Evolutionary conservation across 2,888 invertebrate species (phyloP), one percentile per base, ranked within the genome.

Genomic region (Andrena bucephala): DNA sequence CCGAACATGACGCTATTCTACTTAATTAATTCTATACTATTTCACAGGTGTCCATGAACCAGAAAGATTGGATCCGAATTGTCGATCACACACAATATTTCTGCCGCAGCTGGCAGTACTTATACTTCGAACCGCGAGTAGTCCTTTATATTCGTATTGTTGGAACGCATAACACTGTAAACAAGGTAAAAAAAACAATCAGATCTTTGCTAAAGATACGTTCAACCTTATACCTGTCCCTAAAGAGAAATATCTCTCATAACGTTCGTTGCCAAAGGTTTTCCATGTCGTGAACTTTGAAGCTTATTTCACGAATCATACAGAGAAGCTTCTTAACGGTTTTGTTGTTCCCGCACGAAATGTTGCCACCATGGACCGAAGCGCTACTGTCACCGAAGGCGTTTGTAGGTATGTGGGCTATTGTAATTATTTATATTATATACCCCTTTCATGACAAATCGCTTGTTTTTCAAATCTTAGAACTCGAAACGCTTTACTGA

Each of bases 71-170:
- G 99, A 96, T 97, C 83, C 96, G 97, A 79, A 97, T 99, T 73
- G 96, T 99, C 83, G 99, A 99, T 95, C 97, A 99, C 95, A 97
- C 97, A 85, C 95, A 96, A 86, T 99, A 97, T 95, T 97, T 97
- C 93, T 99, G 99, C 94, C 96, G 99, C 81, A 99, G 99, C 24
- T 99, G 98, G 98, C 99, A 99, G 95, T 97, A 96, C 93, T 96
- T 99, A 67, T 99, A 98, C 95, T 99, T 99, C 94, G 96, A 96
- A 88, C 96, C 97, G 50, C 95, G 98, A 79, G 99, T 99, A 72
- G 98, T 99, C 83, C 97, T 97, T 94, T 98, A 96, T 93, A 96
- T 98, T 87, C 96, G 96, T 89, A 95, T 97, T 81, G 96, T 97
- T 72, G 99, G 99, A 89, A 99, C 99, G 27, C 97, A 98, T 94